A percentile compares a stretch with the other conserved stretches of the same genome.
phyloP scores from a whole-genome alignment of 2,888 invertebrate genomes.

The Cephus spinipes region DNA sequence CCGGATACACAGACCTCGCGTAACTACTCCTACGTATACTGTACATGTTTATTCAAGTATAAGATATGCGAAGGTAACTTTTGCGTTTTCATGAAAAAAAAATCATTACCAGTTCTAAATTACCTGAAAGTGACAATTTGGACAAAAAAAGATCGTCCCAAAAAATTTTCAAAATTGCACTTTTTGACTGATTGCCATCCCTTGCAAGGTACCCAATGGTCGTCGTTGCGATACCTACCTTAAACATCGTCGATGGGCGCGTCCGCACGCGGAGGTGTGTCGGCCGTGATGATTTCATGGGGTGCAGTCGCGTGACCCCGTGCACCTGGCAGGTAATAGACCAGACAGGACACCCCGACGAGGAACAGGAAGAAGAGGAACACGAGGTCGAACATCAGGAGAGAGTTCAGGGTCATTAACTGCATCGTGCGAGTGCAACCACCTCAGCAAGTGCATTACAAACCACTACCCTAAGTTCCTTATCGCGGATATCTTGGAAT shows the following conservation, averaged over 20 bases:
- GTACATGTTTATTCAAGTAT: not conserved
- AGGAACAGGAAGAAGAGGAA: slow-evolving; percentile 89
- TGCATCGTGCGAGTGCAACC: slow-evolving; percentile 72
- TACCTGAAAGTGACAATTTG: not conserved
- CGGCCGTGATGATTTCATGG: slow-evolving; percentile 61
- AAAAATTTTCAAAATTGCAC: too few species aligned
- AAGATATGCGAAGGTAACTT: not conserved
- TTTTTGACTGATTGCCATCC: not conserved
- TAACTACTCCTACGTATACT: not conserved
- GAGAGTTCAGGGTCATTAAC: slow-evolving; percentile 86
- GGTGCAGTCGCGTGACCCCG: slow-evolving; percentile 66
- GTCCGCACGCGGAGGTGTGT: slow-evolving; percentile 53
- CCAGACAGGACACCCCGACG: slow-evolving; percentile 84
- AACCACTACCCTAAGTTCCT: slow-evolving; percentile 7
- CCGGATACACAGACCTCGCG: not conserved
- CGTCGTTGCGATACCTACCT: slow-evolving; percentile 48
- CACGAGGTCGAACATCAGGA: slow-evolving; percentile 90
- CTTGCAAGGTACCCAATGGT: not conserved
- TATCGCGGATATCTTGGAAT: not conserved
- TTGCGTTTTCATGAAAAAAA: not conserved
- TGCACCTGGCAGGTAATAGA: slow-evolving; percentile 82
- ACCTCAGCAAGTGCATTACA: slow-evolving; percentile 49
- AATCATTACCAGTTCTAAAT: not conserved
- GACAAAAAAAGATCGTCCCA: too few species aligned
- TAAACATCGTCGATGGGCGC: slow-evolving; percentile 64